A percentile compares a stretch with the other conserved stretches of the same genome.
These are phyloP conservation scores for Chaetodon auriga DNA, from an alignment of 2,113 vertebrate genomes.

Conservation along the genomic window DNA sequence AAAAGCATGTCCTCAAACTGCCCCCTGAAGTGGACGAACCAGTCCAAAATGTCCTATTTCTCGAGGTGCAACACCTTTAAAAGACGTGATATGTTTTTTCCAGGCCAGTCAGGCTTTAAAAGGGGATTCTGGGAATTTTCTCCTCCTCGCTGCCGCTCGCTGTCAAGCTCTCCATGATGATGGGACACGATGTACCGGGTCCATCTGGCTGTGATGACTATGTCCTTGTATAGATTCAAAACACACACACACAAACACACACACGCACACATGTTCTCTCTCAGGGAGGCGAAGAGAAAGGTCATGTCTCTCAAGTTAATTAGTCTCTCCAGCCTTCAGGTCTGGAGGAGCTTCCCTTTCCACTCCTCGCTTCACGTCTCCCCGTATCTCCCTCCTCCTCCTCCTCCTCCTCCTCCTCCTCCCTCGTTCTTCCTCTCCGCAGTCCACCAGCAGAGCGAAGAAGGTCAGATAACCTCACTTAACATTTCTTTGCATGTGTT, in stretches of 20 bases:
- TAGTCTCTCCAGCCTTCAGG: conserved; percentile 53
- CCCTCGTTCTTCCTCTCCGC: not conserved
- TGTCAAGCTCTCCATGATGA: conserved; percentile 22
- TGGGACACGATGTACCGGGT: conserved; percentile 40
- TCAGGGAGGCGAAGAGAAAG: conserved; percentile 50
- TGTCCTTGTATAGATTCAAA: conserved; percentile 44
- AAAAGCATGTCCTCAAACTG: not conserved
- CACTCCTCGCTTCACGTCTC: not conserved
- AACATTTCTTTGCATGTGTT: conserved; percentile 1
- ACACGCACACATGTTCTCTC: conserved; percentile 11
- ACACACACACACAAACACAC: conserved; percentile 18
- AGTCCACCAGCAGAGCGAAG: not conserved
- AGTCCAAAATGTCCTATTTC: not conserved
- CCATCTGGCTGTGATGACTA: conserved; percentile 43
- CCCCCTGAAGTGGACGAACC: not conserved
- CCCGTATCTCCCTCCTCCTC: not conserved
- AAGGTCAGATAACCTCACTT: conserved; percentile 30
- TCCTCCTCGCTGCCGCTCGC: not conserved
- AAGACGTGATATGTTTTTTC: not conserved
- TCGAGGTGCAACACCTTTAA: not conserved
- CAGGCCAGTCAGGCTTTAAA: not conserved
- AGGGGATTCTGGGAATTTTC: not conserved
- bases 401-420: not conserved
- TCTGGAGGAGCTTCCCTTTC: conserved; percentile 37
- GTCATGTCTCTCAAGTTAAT: conserved; percentile 67